A percentile compares a stretch with the other conserved stretches of the same genome.
Evolutionary conservation across 2,888 invertebrate species (phyloP).

Genomic region (Mesorhabditis sp.): DNA sequence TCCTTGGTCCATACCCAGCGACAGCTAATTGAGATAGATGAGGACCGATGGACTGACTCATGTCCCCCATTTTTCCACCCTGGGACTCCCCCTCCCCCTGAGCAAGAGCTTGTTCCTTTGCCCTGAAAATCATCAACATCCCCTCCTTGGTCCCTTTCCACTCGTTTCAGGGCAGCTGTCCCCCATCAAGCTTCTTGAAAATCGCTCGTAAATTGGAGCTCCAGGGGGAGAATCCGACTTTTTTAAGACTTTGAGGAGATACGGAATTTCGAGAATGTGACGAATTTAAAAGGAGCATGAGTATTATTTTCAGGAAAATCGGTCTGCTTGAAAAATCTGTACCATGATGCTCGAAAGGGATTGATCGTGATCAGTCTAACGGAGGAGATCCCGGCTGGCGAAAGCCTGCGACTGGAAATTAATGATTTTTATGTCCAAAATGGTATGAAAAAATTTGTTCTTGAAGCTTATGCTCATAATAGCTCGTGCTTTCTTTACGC

Average conservation of each 20-base stretch:
- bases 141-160: not conserved
- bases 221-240: too few relatives aligned
- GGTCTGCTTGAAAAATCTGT: not conserved
- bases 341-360: not conserved
- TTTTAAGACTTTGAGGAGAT: too few relatives aligned
- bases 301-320: not conserved
- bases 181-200: not conserved
- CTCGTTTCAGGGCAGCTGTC: constrained; percentile 2
- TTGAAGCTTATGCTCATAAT: not conserved
- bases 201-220: not conserved
- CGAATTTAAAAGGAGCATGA: too few relatives aligned
- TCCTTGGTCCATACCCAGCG: too few relatives aligned
- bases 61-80: too few relatives aligned
- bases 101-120: too few relatives aligned
- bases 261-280: too few relatives aligned
- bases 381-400: not conserved
- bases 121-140: too few relatives aligned
- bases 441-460: not conserved
- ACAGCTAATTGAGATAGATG: too few relatives aligned
- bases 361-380: not conserved
- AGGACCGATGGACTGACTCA: too few relatives aligned
- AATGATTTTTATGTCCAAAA: not conserved
- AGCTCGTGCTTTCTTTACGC: not conserved
- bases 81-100: too few relatives aligned
- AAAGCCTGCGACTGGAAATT: not conserved